Evolutionary conservation across 2,113 vertebrate species (phyloP).

Genomic region (Turdus rufiventris): DNA sequence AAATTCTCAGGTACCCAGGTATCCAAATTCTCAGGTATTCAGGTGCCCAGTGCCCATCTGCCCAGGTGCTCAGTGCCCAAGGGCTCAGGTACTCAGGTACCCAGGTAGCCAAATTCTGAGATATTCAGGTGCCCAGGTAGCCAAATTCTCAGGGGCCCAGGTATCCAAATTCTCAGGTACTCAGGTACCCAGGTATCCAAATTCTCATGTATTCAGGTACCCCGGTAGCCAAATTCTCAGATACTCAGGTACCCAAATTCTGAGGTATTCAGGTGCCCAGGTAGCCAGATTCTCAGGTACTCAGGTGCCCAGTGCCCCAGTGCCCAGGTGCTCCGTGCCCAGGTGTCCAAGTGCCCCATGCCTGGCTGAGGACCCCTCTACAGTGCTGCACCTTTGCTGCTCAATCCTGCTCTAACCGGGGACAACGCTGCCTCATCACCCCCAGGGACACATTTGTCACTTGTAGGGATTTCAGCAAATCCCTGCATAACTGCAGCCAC

Average conservation of each 20-base stretch:
- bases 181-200: not conserved
- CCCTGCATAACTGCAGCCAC: not conserved
- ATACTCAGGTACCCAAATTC: not conserved
- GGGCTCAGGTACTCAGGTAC: too few species aligned
- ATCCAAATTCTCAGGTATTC: too few species aligned
- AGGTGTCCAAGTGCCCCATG: not conserved
- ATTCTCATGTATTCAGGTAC: not conserved
- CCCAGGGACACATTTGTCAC: not conserved
- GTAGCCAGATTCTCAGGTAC: not conserved
- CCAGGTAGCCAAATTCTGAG: too few species aligned
- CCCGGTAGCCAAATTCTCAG: not conserved
- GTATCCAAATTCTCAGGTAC: not conserved
- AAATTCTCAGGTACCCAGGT: too few species aligned
- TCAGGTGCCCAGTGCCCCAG: not conserved
- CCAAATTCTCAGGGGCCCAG: not conserved
- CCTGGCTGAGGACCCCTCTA: not conserved
- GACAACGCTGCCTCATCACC: accelerated
- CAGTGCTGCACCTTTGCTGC: not conserved
- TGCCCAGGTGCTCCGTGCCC: not conserved
- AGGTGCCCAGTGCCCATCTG: not conserved
- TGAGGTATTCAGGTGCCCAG: too few species aligned
- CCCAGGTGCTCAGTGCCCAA: not conserved
- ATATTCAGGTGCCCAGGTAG: too few species aligned
- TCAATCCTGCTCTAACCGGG: not conserved
- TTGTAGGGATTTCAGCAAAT: not conserved